Evolutionary conservation across 1,140 invertebrate genomes (phyloP), one percentile per base, ranked within the genome.

Genomic region (Proctacanthus coquilletti): DNA sequence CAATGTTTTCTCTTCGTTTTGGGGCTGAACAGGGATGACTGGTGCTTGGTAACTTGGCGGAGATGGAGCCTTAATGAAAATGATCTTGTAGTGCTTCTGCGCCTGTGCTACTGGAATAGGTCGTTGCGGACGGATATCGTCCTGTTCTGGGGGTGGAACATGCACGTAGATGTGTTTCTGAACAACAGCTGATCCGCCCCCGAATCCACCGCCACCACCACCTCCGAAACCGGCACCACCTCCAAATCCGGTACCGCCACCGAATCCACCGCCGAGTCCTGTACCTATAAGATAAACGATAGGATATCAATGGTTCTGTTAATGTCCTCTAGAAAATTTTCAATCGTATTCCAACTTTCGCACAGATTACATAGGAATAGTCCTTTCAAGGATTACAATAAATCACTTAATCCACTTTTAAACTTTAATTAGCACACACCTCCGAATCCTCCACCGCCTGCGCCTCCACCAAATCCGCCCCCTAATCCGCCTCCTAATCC

Each of bases 21-120:
- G 80, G 39, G 74, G 70, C 45, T 79, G 75, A 21, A 80, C 62
- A 13, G 78, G 78, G 38, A 83, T 77, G 34, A 78, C 69, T 32
- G 80, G 79, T 4, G 77, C 78, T 37, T 73, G 74, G 27, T 80
- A 78, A 37, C 79, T 72, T 19, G 80, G 77, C 32, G 77, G 70
- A 34, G 80, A 73, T 39, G 84, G 83, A 21, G 84, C 81, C 68
- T 86, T 85, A 60, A 87, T 86, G 71, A 86, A 86, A 59, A 85
- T 81, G 50, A 84, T 85, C 54, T 85, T 84, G 70, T 86, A 86
- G 56, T 86, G 81, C 47, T 85, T 86, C 55, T 82, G 79, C 19
- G 80, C 63, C 36, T 72, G 72, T 29, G 70, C 70, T 1, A 70
- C 62, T 1, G 63, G 59, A 38, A 65, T 56, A 21, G 70, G 66